Conservation (phyloP, 2,797 vertebrate species). For the Hozukius guyotensis region DNA sequence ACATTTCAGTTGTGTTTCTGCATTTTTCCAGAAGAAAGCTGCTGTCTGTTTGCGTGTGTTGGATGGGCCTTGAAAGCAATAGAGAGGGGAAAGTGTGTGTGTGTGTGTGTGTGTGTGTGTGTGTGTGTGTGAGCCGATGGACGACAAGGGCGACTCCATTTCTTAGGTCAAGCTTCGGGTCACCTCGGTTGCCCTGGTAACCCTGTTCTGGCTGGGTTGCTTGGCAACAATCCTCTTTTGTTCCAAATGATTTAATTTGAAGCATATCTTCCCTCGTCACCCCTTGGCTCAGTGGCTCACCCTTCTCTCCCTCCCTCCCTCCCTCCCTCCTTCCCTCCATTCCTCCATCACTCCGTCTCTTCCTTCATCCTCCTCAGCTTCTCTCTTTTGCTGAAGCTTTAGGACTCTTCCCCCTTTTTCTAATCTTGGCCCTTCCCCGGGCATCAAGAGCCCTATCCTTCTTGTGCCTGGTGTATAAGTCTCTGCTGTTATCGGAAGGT, state of each 20-base stretch:
- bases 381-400: constrained; percentile 27
- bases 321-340: not conserved
- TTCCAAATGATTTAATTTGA: constrained; percentile 86
- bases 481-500: constrained; percentile 51
- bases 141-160: constrained; percentile 67
- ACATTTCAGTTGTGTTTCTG: constrained; percentile 24
- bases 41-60: constrained; percentile 27
- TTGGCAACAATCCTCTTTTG: constrained; percentile 83
- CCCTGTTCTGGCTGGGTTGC: constrained; percentile 79
- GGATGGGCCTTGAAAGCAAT: constrained; percentile 1
- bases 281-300: constrained; percentile 56
- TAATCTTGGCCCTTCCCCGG: constrained; percentile 33
- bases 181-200: constrained; percentile 80
- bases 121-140: constrained; percentile 1
- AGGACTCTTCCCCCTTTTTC: constrained; percentile 20
- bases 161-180: constrained; percentile 83
- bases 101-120: too few species aligned
- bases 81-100: constrained; percentile 4
- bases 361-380: constrained; percentile 18
- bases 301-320: constrained; percentile 12
- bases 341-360: not conserved
- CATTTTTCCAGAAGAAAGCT: constrained; percentile 6
- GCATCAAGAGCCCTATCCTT: constrained; percentile 36
- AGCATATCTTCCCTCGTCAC: constrained; percentile 73
- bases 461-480: constrained; percentile 43